Conservation (phyloP, 2,888 invertebrate species). For the Craniophora ligustri region DNA sequence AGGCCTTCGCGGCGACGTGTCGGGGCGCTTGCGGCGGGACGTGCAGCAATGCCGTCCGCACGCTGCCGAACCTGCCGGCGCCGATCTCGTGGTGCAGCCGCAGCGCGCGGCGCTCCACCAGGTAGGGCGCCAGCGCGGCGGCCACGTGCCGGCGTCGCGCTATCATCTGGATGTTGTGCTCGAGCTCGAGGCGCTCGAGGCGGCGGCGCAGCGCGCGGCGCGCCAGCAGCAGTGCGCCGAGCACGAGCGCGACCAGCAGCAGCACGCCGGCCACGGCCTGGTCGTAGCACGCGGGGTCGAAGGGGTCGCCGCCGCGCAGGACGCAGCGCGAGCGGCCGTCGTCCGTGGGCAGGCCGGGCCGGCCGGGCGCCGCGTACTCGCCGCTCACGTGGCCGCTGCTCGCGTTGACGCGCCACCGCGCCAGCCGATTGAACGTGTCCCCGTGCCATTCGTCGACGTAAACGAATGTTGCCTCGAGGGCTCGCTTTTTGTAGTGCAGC, state of each 20-base stretch:
- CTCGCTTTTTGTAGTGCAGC: conserved; percentile 22
- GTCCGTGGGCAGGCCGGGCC: conserved; percentile 13
- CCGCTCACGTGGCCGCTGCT: conserved; percentile 6
- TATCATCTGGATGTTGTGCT: conserved; percentile 52
- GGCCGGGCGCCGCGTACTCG: conserved; percentile 6
- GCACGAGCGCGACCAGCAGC: conserved; percentile 79
- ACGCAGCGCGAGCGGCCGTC: conserved; percentile 45
- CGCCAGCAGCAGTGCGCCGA: conserved; percentile 37
- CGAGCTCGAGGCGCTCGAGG: conserved; percentile 45
- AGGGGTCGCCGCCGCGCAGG: conserved; percentile 61
- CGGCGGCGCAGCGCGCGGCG: conserved; percentile 44
- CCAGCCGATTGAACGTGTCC: background rate
- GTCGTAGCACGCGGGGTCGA: conserved; percentile 90
- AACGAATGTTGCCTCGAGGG: conserved; percentile 27
- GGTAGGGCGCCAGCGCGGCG: conserved; percentile 46
- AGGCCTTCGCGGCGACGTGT: conserved; percentile 94
- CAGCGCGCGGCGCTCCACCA: conserved; percentile 60
- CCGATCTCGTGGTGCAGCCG: conserved; percentile 67
- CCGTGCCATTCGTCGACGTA: conserved; percentile 36
- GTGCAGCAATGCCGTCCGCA: conserved; percentile 65
- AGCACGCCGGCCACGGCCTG: conserved; percentile 38
- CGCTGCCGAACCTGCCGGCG: conserved; percentile 71
- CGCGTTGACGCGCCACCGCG: conserved; percentile 32
- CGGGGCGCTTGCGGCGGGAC: conserved; percentile 68
- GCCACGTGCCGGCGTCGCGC: conserved; percentile 54